A percentile compares a stretch with the other conserved stretches of the same genome.
phyloP scores from a whole-genome alignment of 2,797 vertebrate genomes.

The Capromys pilorides region DNA sequence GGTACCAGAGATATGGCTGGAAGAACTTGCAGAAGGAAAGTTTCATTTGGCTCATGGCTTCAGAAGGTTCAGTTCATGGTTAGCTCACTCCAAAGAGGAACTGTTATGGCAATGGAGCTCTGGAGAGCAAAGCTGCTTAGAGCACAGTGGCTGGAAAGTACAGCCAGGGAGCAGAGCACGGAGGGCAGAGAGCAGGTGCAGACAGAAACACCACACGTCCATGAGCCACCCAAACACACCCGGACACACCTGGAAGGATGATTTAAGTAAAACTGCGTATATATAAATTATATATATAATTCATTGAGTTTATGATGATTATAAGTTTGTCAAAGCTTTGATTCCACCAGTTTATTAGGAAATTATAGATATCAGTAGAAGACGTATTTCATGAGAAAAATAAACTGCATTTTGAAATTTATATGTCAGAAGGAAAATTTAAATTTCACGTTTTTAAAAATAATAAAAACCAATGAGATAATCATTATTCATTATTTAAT shows the following conservation, averaged over 20 bases:
- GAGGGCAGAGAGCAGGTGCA: not conserved
- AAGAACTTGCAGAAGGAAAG: not conserved
- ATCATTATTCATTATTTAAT: not conserved
- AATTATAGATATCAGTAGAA: not conserved
- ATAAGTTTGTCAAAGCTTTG: not conserved
- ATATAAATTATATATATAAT: not conserved
- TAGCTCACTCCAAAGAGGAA: not conserved
- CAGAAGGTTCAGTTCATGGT: not conserved
- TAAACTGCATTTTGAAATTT: not conserved
- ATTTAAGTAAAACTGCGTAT: not conserved
- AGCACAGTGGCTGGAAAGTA: not conserved
- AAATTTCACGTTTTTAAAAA: not conserved
- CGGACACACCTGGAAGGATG: not conserved
- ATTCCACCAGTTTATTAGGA: not conserved
- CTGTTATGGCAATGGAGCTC: not conserved
- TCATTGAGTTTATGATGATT: not conserved
- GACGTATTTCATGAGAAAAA: not conserved
- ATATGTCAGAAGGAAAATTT: not conserved
- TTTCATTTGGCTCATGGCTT: not conserved
- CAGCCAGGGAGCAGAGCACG: not conserved
- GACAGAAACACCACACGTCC: too few relatives aligned
- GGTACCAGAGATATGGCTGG: not conserved
- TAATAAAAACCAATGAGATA: not conserved
- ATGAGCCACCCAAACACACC: not conserved
- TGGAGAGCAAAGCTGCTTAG: not conserved